Evolutionary conservation across 2,113 vertebrate genomes (phyloP).

Genomic region (Bubo bubo): DNA sequence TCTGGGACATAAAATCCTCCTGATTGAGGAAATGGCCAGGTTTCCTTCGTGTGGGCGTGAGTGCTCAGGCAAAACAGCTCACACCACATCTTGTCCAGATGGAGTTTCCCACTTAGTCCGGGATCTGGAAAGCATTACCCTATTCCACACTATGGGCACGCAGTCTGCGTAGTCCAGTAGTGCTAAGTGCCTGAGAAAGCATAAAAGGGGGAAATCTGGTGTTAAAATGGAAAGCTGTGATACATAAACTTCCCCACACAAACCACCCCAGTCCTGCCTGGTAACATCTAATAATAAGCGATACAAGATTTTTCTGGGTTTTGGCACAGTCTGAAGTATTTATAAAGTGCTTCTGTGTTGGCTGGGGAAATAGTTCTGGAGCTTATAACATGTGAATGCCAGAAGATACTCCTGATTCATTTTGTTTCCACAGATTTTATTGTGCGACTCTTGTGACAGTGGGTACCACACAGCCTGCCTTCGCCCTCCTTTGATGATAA

Average conservation of each 20-base stretch:
- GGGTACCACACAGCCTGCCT: constrained; percentile 97
- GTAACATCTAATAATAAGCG: background rate
- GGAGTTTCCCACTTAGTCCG: background rate
- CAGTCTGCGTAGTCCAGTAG: background rate
- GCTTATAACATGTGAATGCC: background rate
- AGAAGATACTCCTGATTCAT: background rate
- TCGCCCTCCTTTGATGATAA: constrained; percentile 94
- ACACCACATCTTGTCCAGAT: background rate
- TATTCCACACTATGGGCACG: background rate
- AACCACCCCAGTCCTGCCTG: background rate
- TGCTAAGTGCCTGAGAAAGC: background rate
- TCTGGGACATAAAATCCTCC: background rate
- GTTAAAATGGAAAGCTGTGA: background rate
- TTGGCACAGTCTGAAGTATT: background rate
- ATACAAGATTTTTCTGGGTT: background rate
- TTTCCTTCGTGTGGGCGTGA: background rate
- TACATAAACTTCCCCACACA: background rate
- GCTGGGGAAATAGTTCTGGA: background rate
- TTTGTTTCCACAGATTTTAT: constrained; percentile 84
- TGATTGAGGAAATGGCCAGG: background rate
- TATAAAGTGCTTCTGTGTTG: background rate
- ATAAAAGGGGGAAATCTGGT: background rate
- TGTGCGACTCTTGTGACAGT: constrained; percentile 93
- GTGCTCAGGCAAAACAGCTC: background rate
- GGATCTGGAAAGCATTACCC: background rate